These are phyloP conservation scores for Lichenostomus cassidix DNA, from an alignment of 2,113 vertebrate species.

Conservation along the genomic window DNA sequence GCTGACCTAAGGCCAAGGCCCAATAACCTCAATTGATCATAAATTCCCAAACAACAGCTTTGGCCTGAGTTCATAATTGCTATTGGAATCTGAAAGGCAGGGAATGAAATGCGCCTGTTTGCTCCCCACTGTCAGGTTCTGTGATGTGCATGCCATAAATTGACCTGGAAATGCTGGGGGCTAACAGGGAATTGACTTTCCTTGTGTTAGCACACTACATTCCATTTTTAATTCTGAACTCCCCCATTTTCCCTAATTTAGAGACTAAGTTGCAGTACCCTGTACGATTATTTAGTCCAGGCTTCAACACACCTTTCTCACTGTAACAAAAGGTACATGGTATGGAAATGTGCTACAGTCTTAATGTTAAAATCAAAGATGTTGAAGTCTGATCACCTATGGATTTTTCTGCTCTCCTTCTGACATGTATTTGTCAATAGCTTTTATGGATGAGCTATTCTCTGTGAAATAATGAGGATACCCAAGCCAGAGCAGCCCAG, in stretches of 20 bases:
- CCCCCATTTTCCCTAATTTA: neutral
- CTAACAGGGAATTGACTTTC: neutral
- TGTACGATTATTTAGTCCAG: neutral
- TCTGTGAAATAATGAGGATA: neutral
- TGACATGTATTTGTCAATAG: neutral
- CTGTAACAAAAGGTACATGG: neutral
- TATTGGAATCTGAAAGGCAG: neutral
- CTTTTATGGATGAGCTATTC: neutral
- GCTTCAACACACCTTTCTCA: neutral
- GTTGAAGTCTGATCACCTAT: neutral
- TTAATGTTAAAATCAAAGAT: neutral
- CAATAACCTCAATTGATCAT: neutral
- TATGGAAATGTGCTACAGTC: neutral
- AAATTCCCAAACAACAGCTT: conserved; percentile 2
- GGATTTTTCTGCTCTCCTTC: neutral
- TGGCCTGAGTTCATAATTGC: neutral
- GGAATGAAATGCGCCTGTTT: neutral
- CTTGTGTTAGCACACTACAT: neutral
- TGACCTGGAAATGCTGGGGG: neutral
- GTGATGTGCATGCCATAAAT: neutral
- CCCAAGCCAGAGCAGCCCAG: neutral
- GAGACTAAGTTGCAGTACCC: neutral
- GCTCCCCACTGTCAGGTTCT: neutral
- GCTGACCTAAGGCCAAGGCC: neutral
- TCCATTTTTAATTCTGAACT: neutral